phyloP scores from a whole-genome alignment of 1,140 invertebrate genomes.

The Solen grandis region DNA sequence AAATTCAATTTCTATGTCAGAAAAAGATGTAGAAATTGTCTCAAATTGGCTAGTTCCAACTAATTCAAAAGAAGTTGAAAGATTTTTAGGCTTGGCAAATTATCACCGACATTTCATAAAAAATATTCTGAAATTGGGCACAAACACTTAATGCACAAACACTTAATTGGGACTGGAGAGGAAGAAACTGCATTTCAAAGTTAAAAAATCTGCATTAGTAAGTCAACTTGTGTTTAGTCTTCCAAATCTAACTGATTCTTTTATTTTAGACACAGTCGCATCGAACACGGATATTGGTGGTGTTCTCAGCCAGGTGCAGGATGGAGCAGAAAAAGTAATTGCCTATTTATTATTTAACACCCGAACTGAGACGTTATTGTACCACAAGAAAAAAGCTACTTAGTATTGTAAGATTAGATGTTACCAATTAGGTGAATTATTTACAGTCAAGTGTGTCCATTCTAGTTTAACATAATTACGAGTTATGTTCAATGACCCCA shows the following conservation, averaged over 20 bases:
- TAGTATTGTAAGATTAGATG: constrained; percentile 30
- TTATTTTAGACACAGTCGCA: constrained; percentile 65
- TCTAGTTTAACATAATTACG: constrained; percentile 13
- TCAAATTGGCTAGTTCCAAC: constrained; percentile 51
- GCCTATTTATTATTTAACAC: constrained; percentile 58
- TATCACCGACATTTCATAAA: constrained; percentile 45
- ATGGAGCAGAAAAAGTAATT: constrained; percentile 60
- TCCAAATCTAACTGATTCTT: constrained; percentile 17
- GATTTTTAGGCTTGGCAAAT: constrained; percentile 51
- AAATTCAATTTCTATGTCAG: not conserved
- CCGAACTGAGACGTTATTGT: constrained; percentile 81
- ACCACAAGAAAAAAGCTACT: constrained; percentile 40
- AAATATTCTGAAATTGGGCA: constrained; percentile 38
- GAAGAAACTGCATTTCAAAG: constrained; percentile 56
- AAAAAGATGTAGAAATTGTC: constrained; percentile 14
- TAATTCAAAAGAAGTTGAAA: constrained; percentile 45
- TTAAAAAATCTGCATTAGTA: constrained; percentile 44
- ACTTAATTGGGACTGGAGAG: constrained; percentile 44
- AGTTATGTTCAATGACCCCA: constrained; percentile 50
- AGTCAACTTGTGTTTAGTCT: constrained; percentile 43
- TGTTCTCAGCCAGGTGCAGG: constrained; percentile 66
- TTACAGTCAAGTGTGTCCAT: constrained; percentile 38
- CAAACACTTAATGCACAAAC: constrained; percentile 37
- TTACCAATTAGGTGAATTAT: constrained; percentile 23
- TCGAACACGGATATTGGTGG: constrained; percentile 63